Conservation (phyloP, 2,113 vertebrate species). For the Malurus melanocephalus region DNA sequence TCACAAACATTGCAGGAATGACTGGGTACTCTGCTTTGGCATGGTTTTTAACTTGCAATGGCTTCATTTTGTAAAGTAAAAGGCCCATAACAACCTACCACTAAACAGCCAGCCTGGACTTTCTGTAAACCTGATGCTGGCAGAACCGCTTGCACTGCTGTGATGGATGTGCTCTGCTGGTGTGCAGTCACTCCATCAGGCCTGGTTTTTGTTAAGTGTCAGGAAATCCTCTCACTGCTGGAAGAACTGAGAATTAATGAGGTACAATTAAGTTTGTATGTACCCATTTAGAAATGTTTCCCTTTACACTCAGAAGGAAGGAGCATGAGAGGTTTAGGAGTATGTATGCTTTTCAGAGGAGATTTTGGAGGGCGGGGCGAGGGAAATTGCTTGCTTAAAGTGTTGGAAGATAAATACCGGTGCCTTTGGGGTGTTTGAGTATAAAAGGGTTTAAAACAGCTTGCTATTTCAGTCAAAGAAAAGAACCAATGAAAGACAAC, state of each 20-base stretch:
- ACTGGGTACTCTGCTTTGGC: not conserved
- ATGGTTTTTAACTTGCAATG: not conserved
- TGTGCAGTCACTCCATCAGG: not conserved
- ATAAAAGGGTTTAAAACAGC: conserved; percentile 6
- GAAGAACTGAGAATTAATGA: not conserved
- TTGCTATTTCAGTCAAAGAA: not conserved
- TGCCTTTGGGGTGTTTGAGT: not conserved
- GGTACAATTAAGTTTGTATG: not conserved
- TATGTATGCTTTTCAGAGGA: not conserved
- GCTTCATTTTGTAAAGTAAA: not conserved
- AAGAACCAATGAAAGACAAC: not conserved
- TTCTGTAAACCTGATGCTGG: not conserved
- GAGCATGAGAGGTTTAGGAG: not conserved
- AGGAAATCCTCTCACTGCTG: not conserved
- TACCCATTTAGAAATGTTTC: not conserved
- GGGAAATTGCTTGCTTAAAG: not conserved
- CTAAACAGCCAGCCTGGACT: not conserved
- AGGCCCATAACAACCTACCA: not conserved
- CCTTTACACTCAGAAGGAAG: not conserved
- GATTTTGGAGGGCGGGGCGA: fast-evolving
- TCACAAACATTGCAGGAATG: not conserved
- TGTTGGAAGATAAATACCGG: not conserved
- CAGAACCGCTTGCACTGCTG: not conserved
- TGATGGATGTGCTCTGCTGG: fast-evolving
- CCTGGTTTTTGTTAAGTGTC: not conserved